These are phyloP conservation scores for Meghimatium bilineatum DNA, from an alignment of 2,888 invertebrate species.

Conservation along the genomic window DNA sequence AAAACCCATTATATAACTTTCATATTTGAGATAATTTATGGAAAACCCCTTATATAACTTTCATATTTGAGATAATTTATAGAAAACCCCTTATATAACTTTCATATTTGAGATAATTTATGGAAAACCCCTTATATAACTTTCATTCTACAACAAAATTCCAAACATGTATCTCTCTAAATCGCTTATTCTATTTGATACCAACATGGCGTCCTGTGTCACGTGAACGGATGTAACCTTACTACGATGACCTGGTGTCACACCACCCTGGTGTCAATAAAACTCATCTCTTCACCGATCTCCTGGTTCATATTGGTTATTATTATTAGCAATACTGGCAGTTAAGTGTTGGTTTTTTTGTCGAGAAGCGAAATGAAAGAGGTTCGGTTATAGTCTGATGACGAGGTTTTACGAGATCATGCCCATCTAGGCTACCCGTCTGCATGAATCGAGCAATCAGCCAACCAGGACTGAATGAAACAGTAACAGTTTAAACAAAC, in stretches of 20 bases:
- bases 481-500: slow-evolving; percentile 3
- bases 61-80: too few relatives aligned
- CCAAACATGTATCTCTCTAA: too few relatives aligned
- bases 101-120: too few relatives aligned
- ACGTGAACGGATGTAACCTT: neutral
- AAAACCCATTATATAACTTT: too few relatives aligned
- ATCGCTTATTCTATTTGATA: too few relatives aligned
- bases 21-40: too few relatives aligned
- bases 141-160: too few relatives aligned
- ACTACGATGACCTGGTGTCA: neutral
- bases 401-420: neutral
- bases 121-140: too few relatives aligned
- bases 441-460: neutral
- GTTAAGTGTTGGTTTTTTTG: neutral
- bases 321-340: neutral
- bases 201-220: neutral
- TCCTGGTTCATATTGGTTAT: neutral
- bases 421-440: neutral
- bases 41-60: too few relatives aligned
- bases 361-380: neutral
- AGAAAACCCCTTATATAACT: too few relatives aligned
- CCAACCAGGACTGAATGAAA: neutral
- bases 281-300: neutral
- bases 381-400: neutral
- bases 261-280: neutral